phyloP scores from a whole-genome alignment of 2,888 invertebrate species.

The Drosophila cognata region DNA sequence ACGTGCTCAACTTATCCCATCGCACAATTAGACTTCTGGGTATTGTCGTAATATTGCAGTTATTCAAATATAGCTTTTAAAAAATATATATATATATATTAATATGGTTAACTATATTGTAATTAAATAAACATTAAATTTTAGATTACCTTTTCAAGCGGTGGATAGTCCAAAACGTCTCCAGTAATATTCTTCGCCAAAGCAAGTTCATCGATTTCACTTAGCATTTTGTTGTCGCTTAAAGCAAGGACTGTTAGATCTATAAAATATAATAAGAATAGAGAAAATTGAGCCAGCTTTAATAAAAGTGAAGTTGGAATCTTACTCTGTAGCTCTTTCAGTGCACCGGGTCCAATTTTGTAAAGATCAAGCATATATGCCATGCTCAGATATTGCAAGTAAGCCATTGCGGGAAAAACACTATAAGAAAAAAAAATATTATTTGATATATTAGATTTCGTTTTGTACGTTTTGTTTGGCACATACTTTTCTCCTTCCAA shows the following conservation, averaged over 20 bases:
- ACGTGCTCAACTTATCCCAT: constrained; percentile 89
- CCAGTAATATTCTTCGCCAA: constrained; percentile 86
- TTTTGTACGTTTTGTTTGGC: not conserved
- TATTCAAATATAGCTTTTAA: constrained; percentile 88
- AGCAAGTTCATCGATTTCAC: constrained; percentile 87
- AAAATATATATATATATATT: not conserved
- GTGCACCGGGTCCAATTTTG: constrained; percentile 86
- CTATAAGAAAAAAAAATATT: constrained; percentile 83
- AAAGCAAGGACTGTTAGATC: constrained; percentile 87
- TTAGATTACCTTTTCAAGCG: constrained; percentile 87
- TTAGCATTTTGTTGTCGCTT: constrained; percentile 88
- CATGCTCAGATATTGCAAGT: constrained; percentile 89
- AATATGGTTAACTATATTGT: not conserved
- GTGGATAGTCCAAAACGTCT: constrained; percentile 88
- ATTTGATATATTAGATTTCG: not conserved
- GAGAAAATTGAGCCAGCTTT: not conserved
- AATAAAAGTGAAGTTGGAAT: not conserved
- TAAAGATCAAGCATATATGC: constrained; percentile 88
- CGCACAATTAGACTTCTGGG: constrained; percentile 88
- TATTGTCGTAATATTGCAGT: constrained; percentile 87
- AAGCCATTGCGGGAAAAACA: constrained; percentile 88
- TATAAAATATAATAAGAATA: constrained; percentile 16
- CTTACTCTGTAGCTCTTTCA: constrained; percentile 86
- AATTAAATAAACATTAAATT: not conserved
- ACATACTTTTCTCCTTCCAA: constrained; percentile 86